Evolutionary conservation across 1,140 invertebrate genomes (phyloP).

Genomic region (Diorhabda sublineata): DNA sequence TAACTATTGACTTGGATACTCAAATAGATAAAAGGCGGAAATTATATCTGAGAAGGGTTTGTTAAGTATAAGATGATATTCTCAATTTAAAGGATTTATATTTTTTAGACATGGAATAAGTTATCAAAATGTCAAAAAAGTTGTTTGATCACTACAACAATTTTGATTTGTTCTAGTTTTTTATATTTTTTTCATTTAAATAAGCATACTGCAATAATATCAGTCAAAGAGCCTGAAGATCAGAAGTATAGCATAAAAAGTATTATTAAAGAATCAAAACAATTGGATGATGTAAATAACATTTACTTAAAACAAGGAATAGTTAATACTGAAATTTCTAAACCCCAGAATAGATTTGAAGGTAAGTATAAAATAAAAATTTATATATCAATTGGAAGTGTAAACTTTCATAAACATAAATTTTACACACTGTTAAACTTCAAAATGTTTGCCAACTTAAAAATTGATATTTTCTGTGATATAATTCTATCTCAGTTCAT

Average conservation of each 20-base stretch:
- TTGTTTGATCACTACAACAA: conserved; percentile 59
- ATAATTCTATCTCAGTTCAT: no score
- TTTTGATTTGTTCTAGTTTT: conserved; percentile 52
- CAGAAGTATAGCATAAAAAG: conserved; percentile 31
- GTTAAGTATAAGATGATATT: not conserved
- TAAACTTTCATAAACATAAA: no score
- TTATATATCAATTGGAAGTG: no score
- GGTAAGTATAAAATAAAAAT: no score
- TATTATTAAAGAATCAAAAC: conserved; percentile 28
- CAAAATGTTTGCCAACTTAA: no score
- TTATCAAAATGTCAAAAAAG: conserved; percentile 77
- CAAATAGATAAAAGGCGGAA: not conserved
- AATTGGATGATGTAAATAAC: conserved; percentile 21
- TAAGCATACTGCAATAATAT: conserved; percentile 41
- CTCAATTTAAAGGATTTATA: conserved; percentile 18
- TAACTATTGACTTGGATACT: not conserved
- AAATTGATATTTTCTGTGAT: no score
- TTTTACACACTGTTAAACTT: no score
- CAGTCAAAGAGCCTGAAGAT: conserved; percentile 38
- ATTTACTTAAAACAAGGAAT: conserved; percentile 1
- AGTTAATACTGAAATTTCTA: not conserved
- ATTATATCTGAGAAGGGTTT: not conserved
- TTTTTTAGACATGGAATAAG: conserved; percentile 74
- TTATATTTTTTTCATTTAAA: conserved; percentile 55
- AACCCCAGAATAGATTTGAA: not conserved